A percentile compares a stretch with the other conserved stretches of the same genome.
These are phyloP conservation scores for Diadromus collaris DNA, from an alignment of 2,888 invertebrate species.

Conservation along the genomic window DNA sequence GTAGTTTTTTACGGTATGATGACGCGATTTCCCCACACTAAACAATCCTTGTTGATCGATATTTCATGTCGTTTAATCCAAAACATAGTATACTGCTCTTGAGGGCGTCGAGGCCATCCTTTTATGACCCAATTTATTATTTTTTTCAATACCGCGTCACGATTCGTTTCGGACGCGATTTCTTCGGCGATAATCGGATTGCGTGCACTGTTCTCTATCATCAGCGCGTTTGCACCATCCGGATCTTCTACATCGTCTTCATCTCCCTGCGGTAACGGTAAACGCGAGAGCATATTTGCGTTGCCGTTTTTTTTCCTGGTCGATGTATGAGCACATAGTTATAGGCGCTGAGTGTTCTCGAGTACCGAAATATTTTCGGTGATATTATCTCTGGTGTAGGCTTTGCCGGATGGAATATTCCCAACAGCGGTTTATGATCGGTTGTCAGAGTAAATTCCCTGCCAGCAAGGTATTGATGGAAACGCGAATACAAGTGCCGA, in stretches of 20 bases:
- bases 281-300: too few species aligned
- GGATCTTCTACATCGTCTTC: too few species aligned
- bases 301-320: conserved; percentile 34
- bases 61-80: conserved; percentile 9
- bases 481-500: conserved; percentile 61
- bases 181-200: neutral
- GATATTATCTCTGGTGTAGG: conserved; percentile 48
- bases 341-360: conserved; percentile 19
- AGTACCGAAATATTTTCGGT: conserved; percentile 30
- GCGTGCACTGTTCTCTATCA: neutral
- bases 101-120: conserved; percentile 6
- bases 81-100: neutral
- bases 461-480: conserved; percentile 62
- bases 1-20: conserved; percentile 40
- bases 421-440: conserved; percentile 73
- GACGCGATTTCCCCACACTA: conserved; percentile 35
- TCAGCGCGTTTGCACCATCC: conserved; percentile 4
- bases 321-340: conserved; percentile 35
- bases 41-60: conserved; percentile 23
- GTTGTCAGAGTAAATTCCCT: conserved; percentile 69
- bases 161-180: neutral
- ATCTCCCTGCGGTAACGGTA: too few species aligned
- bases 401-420: conserved; percentile 46
- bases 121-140: conserved; percentile 9
- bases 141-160: neutral